phyloP scores from a whole-genome alignment of 2,888 invertebrate genomes.

The Heliconius ethilla region DNA sequence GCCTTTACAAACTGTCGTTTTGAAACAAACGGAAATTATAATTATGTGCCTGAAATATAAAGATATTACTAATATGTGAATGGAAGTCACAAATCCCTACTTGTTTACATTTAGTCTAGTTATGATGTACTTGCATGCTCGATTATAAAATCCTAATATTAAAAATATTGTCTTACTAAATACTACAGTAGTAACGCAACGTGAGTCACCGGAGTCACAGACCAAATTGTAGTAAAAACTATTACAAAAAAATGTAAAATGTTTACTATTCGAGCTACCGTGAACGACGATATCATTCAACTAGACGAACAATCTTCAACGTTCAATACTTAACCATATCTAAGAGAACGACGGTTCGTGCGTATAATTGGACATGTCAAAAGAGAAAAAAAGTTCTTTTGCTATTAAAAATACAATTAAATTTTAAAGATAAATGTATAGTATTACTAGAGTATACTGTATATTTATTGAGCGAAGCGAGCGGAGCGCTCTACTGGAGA shows the following conservation, averaged over 20 bases:
- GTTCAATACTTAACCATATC: conserved; percentile 32
- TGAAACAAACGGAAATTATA: conserved; percentile 2
- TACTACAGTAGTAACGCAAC: conserved; percentile 36
- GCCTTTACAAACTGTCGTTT: background rate
- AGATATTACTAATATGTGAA: conserved; percentile 7
- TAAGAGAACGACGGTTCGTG: conserved; percentile 4
- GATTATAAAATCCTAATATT: conserved; percentile 39
- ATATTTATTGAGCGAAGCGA: too few relatives aligned
- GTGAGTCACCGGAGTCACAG: conserved; percentile 38
- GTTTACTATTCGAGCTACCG: conserved; percentile 39
- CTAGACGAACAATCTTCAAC: conserved; percentile 18
- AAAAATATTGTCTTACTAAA: conserved; percentile 38
- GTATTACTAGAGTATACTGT: too few relatives aligned
- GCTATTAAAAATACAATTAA: too few relatives aligned
- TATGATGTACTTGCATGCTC: conserved; percentile 49
- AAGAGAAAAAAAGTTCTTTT: too few relatives aligned
- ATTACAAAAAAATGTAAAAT: conserved; percentile 37
- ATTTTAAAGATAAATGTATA: too few relatives aligned
- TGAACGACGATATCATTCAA: conserved; percentile 27
- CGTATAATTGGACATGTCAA: too few relatives aligned
- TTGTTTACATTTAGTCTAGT: conserved; percentile 72
- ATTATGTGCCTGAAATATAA: background rate
- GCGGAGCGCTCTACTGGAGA: too few relatives aligned
- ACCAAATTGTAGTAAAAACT: conserved; percentile 40
- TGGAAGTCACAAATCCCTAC: conserved; percentile 41